These are phyloP conservation scores for Noctua janthe DNA, from an alignment of 2,888 invertebrate species.

Conservation along the genomic window DNA sequence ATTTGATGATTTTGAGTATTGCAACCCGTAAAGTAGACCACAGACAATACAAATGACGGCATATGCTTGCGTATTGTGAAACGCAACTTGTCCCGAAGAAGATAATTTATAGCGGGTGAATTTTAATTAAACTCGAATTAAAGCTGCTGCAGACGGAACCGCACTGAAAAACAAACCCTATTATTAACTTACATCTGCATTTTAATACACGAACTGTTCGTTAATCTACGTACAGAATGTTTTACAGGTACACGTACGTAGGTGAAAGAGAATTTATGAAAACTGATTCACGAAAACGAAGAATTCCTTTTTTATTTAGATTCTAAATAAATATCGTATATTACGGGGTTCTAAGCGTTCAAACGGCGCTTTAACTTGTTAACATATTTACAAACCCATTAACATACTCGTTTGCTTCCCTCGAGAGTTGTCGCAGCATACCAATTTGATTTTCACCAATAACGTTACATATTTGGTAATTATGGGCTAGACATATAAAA, in stretches of 20 bases:
- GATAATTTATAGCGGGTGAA: constrained; percentile 76
- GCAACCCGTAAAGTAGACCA: constrained; percentile 50
- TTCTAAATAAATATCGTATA: constrained; percentile 1
- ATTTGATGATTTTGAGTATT: constrained; percentile 7
- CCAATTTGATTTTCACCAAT: constrained; percentile 7
- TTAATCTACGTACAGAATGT: constrained; percentile 27
- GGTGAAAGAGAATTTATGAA: neutral
- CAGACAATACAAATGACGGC: constrained; percentile 63
- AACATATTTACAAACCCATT: constrained; percentile 1
- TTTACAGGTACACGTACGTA: constrained; percentile 11
- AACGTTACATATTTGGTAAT: constrained; percentile 5
- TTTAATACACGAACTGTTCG: constrained; percentile 36
- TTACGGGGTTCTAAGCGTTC: neutral
- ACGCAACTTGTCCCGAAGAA: constrained; percentile 72
- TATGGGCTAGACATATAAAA: neutral
- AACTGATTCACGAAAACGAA: neutral
- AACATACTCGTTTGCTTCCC: neutral
- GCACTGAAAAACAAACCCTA: constrained; percentile 52
- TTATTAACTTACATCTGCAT: constrained; percentile 54
- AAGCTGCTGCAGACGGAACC: constrained; percentile 72
- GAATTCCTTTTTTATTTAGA: neutral
- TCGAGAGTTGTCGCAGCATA: neutral
- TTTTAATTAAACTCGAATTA: constrained; percentile 81
- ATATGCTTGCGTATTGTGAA: constrained; percentile 63
- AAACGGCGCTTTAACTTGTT: neutral